Percentiles rank a stretch among this genome's conserved stretches.
Conservation (phyloP, 1,140 invertebrate genomes). For the Drosophila ambigua region DNA sequence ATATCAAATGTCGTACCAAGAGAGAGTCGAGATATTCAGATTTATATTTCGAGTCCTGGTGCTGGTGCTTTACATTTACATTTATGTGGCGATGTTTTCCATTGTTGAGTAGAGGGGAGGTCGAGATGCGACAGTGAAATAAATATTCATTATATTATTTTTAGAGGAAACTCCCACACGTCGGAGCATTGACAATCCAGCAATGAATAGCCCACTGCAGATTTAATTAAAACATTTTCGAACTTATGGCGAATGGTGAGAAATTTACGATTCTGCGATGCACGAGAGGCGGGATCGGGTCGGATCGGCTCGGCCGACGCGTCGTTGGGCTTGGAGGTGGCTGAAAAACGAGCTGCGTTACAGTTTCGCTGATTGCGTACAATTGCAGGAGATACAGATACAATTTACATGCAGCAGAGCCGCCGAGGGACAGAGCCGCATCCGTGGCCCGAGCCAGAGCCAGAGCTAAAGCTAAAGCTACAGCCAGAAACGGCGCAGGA, state of each 20-base stretch:
- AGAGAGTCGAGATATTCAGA: no score
- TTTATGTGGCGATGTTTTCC: slow-evolving; percentile 13
- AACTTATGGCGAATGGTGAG: slow-evolving; percentile 31
- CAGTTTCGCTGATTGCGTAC: slow-evolving; percentile 76
- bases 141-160: slow-evolving; percentile 55
- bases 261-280: slow-evolving; percentile 45
- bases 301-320: slow-evolving; percentile 5
- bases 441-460: no score
- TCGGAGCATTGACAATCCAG: slow-evolving; percentile 12
- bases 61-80: not conserved
- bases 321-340: slow-evolving; percentile 21
- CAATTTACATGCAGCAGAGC: slow-evolving; percentile 66
- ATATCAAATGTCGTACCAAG: no score
- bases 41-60: no score
- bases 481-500: not conserved
- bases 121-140: slow-evolving; percentile 20
- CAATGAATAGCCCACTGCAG: slow-evolving; percentile 21
- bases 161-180: slow-evolving; percentile 43
- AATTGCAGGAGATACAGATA: slow-evolving; percentile 72
- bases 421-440: no score
- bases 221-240: slow-evolving; percentile 81
- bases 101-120: not conserved
- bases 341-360: slow-evolving; percentile 74
- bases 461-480: no score
- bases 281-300: slow-evolving; percentile 22